phyloP scores from a whole-genome alignment of 2,113 vertebrate species.

The Phalacrocorax brasilianus region DNA sequence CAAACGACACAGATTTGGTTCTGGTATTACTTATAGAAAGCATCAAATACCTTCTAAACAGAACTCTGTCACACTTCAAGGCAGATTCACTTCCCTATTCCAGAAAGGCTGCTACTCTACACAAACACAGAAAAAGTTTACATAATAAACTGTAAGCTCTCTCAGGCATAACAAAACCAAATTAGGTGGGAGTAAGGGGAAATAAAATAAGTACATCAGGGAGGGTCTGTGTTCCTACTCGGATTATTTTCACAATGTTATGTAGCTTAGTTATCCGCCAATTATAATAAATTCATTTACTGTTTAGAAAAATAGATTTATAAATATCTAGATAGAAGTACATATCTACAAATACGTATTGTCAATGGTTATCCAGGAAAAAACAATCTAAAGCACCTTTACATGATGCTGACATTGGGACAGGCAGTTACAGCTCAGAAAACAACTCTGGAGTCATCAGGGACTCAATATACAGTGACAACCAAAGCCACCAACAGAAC shows the following conservation, averaged over 20 bases:
- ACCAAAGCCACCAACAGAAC: not conserved
- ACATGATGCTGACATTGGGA: not conserved
- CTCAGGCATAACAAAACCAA: not conserved
- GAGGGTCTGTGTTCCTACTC: not conserved
- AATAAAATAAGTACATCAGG: not conserved
- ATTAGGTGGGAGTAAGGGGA: not conserved
- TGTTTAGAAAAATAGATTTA: not conserved
- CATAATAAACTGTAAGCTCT: too few relatives aligned
- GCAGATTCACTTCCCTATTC: not conserved
- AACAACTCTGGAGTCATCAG: not conserved
- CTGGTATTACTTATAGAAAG: not conserved
- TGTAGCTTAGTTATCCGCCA: not conserved
- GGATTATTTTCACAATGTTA: not conserved
- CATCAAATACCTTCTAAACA: not conserved
- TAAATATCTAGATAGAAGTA: not conserved
- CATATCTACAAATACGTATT: not conserved
- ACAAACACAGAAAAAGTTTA: not conserved
- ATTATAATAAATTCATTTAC: not conserved
- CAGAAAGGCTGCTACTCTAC: not conserved
- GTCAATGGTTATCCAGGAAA: not conserved
- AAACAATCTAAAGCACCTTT: not conserved
- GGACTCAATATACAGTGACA: not conserved
- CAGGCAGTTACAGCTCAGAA: not conserved
- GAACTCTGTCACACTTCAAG: not conserved
- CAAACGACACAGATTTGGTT: not conserved